A percentile compares a stretch with the other conserved stretches of the same genome.
These are phyloP conservation scores for Toxotes chatareus DNA, from an alignment of 2,113 vertebrate species.

Conservation along the genomic window DNA sequence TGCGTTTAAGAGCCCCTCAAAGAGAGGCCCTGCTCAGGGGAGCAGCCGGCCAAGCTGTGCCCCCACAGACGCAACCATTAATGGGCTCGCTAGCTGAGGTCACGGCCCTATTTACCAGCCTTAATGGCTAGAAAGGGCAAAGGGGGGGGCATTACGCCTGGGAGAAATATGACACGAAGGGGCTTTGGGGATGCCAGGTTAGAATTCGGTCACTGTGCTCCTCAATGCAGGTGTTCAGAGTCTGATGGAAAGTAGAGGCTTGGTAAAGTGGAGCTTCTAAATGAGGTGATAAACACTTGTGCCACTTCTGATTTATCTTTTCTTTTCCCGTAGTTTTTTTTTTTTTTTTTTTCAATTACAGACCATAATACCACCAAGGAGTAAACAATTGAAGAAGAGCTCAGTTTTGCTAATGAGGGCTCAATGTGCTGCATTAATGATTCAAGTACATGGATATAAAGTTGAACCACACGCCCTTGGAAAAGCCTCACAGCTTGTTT, in stretches of 20 bases:
- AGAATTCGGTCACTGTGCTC: conserved; percentile 36
- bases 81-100: conserved; percentile 53
- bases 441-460: conserved; percentile 41
- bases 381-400: conserved; percentile 9
- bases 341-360: conserved; percentile 9
- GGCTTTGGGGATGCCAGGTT: conserved; percentile 53
- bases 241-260: neutral
- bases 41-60: conserved; percentile 22
- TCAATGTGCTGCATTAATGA: conserved; percentile 29
- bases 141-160: neutral
- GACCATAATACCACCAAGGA: conserved; percentile 2
- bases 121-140: conserved; percentile 33
- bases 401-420: conserved; percentile 21
- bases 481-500: conserved; percentile 39
- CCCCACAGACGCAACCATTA: conserved; percentile 65
- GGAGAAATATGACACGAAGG: conserved; percentile 54
- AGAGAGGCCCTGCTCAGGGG: conserved; percentile 66
- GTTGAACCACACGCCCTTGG: neutral
- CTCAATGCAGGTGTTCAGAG: conserved; percentile 24
- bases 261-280: neutral
- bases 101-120: conserved; percentile 59
- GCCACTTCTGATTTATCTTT: neutral
- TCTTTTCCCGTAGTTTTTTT: neutral
- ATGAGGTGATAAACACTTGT: neutral
- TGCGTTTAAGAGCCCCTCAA: conserved; percentile 67